These are phyloP conservation scores for Sterrhoptilus dennistouni DNA, from an alignment of 2,113 vertebrate genomes.

Conservation along the genomic window DNA sequence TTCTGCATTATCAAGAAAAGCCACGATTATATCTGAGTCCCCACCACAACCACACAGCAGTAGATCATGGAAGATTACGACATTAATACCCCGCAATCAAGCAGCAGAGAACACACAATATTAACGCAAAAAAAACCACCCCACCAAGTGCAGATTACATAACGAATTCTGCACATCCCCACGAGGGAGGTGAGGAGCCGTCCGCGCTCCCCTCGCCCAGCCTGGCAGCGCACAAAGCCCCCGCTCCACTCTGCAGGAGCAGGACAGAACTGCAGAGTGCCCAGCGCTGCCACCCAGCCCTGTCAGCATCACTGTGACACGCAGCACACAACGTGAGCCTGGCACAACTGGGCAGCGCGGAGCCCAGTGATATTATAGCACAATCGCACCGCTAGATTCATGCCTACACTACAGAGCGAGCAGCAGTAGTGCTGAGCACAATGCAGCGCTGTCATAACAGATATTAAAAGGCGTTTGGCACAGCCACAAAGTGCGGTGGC, in stretches of 20 bases:
- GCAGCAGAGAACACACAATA: conserved; percentile 1
- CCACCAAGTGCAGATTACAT: conserved; percentile 19
- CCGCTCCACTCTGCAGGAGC: neutral
- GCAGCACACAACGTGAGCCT: neutral
- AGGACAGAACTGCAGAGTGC: neutral
- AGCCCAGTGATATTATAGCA: neutral
- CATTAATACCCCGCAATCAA: conserved; percentile 33
- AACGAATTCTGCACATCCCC: neutral
- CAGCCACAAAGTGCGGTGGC: neutral
- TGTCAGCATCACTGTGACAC: neutral
- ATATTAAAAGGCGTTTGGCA: neutral
- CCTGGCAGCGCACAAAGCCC: neutral
- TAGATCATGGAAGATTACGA: conserved; percentile 19
- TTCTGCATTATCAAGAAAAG: conserved; percentile 33
- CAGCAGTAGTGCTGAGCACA: neutral
- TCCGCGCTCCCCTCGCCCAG: neutral
- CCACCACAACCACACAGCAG: neutral
- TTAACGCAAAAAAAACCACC: neutral
- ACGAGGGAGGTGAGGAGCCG: neutral
- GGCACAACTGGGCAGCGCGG: neutral
- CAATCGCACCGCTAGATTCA: conserved; percentile 11
- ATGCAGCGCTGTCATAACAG: neutral
- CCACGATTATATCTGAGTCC: neutral
- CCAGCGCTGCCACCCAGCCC: neutral
- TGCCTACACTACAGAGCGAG: neutral